Base-by-base conservation (phyloP, 2,797 vertebrate species). In the Meda fulgida region DNA sequence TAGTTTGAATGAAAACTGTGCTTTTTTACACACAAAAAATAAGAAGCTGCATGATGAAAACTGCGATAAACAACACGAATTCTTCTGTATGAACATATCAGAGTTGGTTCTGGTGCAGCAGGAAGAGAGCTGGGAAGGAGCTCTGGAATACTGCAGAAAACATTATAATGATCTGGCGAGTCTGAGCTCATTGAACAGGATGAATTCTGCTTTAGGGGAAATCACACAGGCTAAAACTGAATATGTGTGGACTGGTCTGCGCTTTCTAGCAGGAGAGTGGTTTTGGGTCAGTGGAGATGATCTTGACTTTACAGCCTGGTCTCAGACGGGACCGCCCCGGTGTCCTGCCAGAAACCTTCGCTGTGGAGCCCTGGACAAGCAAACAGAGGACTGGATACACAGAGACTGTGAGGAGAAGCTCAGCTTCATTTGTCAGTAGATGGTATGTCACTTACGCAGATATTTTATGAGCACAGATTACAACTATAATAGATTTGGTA, bases 251-350 rank as follows among this genome's bases (percentile, higher is more conserved):
- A 86, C 26, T 26, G 85, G 82, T 46, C 60, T 88, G 11, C 80
- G 72, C 3, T 88, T 81, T 76, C 65, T 84, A 66, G 34, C 86
- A 0, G 83, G 51, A 0, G 1, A 48, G 1, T 94, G 93, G 94
- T 63, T 88, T 53, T 94, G 92, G 92, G 81, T 89, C 82, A 86
- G 86, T 38, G 4, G 67, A 4, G 75, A 78, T 86, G 13, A 36
- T 3, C 16, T 85, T 38, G 6, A 1, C 0, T 89, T 90, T 18
- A 9, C 89, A 16, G 88, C 48, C 48, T 93, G 91, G 93, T 16
- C 51, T 80, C 3, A 3, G 18, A 38, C 40, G 0, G 8, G 5
- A 21, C 34, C n/a, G 53, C 73, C 46, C 51, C 84, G 81, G 5
- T 90, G 87, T 63, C 83, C 89, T 43, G 48, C 55, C 19, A 38